Conservation (phyloP, 2,113 vertebrate species). For the Larimichthys polyactis region DNA sequence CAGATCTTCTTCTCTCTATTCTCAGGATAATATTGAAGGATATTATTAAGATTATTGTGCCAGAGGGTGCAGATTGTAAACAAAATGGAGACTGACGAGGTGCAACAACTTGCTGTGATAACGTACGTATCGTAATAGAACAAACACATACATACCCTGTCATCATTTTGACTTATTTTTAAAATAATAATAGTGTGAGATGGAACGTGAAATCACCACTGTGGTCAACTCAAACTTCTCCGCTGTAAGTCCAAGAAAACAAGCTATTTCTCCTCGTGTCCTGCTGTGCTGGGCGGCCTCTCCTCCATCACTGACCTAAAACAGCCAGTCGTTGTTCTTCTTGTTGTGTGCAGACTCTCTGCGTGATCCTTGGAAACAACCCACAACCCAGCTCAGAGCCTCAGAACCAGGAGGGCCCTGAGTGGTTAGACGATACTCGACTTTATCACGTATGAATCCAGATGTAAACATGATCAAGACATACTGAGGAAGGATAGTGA, state of each 20-base stretch:
- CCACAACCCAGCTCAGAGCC: neutral
- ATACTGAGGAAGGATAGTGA: neutral
- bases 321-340: neutral
- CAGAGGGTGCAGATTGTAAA: too few species aligned
- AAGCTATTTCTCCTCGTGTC: neutral
- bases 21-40: too few species aligned
- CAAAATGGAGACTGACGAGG: too few species aligned
- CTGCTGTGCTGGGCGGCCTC: conserved; percentile 28
- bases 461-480: neutral
- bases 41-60: too few species aligned
- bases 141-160: neutral
- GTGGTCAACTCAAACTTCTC: neutral
- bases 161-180: neutral
- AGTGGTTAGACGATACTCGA: neutral
- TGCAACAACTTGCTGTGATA: too few species aligned
- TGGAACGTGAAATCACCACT: neutral
- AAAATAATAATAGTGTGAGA: neutral
- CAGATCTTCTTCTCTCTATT: too few species aligned
- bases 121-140: too few species aligned
- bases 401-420: neutral
- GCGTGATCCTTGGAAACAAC: neutral
- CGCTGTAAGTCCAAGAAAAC: neutral
- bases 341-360: conserved; percentile 5
- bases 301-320: neutral
- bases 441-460: neutral